phyloP scores from a whole-genome alignment of 2,888 invertebrate species.

The Ditula angustiorana region DNA sequence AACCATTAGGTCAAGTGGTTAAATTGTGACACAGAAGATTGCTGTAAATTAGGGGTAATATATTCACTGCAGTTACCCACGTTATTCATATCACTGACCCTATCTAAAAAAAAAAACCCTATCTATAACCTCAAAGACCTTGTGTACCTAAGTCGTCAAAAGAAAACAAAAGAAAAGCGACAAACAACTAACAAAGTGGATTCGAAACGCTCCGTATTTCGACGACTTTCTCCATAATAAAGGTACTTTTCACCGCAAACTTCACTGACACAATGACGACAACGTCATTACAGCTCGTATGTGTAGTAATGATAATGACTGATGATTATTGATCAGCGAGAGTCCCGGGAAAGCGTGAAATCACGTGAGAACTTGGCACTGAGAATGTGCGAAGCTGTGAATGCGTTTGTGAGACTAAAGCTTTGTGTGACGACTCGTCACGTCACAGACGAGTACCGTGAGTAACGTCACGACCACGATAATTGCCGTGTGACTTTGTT shows the following conservation, averaged over 20 bases:
- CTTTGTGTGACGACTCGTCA: not conserved
- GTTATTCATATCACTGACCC: too few relatives aligned
- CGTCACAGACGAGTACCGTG: too few relatives aligned
- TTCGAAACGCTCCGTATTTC: not conserved
- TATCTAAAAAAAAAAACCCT: too few relatives aligned
- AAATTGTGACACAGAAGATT: too few relatives aligned
- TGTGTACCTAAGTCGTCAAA: too few relatives aligned
- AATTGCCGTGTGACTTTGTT: not conserved
- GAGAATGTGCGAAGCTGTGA: not conserved
- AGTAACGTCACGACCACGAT: too few relatives aligned
- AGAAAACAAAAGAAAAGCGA: not conserved
- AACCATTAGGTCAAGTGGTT: too few relatives aligned
- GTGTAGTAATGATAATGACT: slow-evolving; percentile 1
- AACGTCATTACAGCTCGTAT: not conserved
- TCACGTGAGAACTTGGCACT: slow-evolving; percentile 15
- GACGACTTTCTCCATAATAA: not conserved
- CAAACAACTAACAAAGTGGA: not conserved
- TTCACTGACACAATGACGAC: slow-evolving; percentile 4
- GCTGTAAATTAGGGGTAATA: too few relatives aligned
- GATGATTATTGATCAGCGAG: slow-evolving; percentile 12
- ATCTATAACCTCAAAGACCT: too few relatives aligned
- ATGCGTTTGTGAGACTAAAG: not conserved
- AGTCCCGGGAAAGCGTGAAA: slow-evolving; percentile 16
- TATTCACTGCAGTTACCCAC: too few relatives aligned
- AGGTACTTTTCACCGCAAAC: slow-evolving; percentile 21